Conservation (phyloP, 2,113 vertebrate genomes). For the Hippocampus zosterae region DNA sequence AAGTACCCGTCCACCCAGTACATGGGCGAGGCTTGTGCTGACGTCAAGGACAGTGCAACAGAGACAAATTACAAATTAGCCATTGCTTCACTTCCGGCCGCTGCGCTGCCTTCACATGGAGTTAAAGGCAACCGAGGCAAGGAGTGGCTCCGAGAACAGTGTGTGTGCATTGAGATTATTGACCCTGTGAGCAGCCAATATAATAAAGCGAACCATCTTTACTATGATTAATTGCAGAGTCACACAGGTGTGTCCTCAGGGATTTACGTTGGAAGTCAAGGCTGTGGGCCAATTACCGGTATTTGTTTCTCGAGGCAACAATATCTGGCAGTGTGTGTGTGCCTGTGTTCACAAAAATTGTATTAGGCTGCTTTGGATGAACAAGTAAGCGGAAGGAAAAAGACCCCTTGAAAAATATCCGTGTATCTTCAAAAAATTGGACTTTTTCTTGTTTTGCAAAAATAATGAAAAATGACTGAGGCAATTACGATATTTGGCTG, state of each 20-base stretch:
- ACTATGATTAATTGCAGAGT: conserved; percentile 56
- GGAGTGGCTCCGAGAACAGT: conserved; percentile 51
- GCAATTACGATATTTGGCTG: too few species aligned
- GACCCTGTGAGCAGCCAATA: conserved; percentile 21
- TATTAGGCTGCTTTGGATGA: too few species aligned
- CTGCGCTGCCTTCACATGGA: conserved; percentile 46
- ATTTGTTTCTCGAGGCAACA: too few species aligned
- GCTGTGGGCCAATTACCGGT: too few species aligned
- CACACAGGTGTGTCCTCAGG: not conserved
- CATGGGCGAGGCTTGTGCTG: conserved; percentile 23
- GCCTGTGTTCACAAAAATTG: too few species aligned
- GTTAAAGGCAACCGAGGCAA: conserved; percentile 30
- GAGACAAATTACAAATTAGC: conserved; percentile 44
- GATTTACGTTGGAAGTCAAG: too few species aligned
- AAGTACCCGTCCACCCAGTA: not conserved
- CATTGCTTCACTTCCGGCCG: conserved; percentile 60
- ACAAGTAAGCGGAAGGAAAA: too few species aligned
- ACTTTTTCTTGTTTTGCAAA: too few species aligned
- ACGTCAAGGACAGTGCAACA: conserved; percentile 44
- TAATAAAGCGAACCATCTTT: conserved; percentile 48
- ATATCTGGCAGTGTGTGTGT: too few species aligned
- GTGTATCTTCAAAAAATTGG: too few species aligned
- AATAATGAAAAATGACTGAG: too few species aligned
- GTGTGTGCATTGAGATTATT: not conserved
- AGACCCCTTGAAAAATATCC: too few species aligned